Conservation (phyloP, 2,888 invertebrate species). For the Scaptomyza polygonia region DNA sequence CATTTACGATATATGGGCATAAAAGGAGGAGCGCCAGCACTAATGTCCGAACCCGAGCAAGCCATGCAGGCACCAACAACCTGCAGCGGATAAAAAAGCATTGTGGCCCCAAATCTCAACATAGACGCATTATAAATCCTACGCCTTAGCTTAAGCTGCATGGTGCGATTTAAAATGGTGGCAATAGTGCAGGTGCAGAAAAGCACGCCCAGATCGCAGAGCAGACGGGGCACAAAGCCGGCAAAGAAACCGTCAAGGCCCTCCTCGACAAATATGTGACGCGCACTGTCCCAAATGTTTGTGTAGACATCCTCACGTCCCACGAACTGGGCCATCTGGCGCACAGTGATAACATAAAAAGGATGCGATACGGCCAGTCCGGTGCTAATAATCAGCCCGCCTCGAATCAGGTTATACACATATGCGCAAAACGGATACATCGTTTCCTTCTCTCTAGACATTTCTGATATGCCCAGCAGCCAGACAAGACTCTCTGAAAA, state of each 20-base stretch:
- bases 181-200: conserved; percentile 32
- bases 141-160: neutral
- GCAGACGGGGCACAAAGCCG: conserved; percentile 53
- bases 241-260: conserved; percentile 48
- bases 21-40: conserved; percentile 57
- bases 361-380: conserved; percentile 57
- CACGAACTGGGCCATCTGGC: conserved; percentile 65
- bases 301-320: conserved; percentile 45
- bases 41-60: conserved; percentile 50
- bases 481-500: conserved; percentile 29
- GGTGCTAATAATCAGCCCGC: conserved; percentile 32
- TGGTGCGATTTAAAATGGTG: conserved; percentile 18
- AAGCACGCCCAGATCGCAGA: conserved; percentile 47
- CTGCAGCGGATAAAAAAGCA: conserved; percentile 53
- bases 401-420: conserved; percentile 26
- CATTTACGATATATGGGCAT: conserved; percentile 64
- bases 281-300: conserved; percentile 18
- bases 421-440: conserved; percentile 11
- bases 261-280: conserved; percentile 2
- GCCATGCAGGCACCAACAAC: conserved; percentile 63
- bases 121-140: conserved; percentile 37
- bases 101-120: conserved; percentile 40
- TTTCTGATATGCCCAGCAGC: conserved; percentile 16
- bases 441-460: neutral
- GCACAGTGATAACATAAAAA: conserved; percentile 58